A percentile compares a stretch with the other conserved stretches of the same genome.
phyloP scores from a whole-genome alignment of 2,113 vertebrate species.

The Setophaga kirtlandii region DNA sequence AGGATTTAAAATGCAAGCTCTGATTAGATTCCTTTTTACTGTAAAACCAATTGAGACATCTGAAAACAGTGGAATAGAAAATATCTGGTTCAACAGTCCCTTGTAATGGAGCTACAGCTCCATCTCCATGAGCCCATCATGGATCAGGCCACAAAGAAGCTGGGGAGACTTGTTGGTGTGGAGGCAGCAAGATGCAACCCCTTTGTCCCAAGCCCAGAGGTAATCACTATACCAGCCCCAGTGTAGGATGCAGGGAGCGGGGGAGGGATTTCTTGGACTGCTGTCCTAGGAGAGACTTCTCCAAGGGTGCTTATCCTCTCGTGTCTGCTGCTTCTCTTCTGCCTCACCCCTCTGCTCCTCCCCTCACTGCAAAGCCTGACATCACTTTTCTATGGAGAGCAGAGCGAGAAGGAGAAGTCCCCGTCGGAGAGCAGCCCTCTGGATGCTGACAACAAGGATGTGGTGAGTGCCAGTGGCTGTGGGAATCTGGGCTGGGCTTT shows the following conservation, averaged over 20 bases:
- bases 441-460: conserved; percentile 87
- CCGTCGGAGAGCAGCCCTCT: conserved; percentile 89
- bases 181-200: neutral
- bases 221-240: neutral
- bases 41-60: neutral
- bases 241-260: fast-evolving
- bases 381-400: conserved; percentile 94
- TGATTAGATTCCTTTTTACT: neutral
- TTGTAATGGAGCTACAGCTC: neutral
- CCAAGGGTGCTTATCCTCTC: neutral
- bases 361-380: conserved; percentile 79
- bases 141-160: neutral
- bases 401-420: conserved; percentile 94
- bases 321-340: neutral
- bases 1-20: neutral
- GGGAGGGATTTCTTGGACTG: neutral
- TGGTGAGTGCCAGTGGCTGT: conserved; percentile 75
- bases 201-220: neutral
- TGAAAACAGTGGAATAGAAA: neutral
- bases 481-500: neutral
- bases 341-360: neutral
- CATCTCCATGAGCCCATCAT: neutral
- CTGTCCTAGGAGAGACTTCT: neutral
- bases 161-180: fast-evolving
- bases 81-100: neutral